These are phyloP conservation scores for Ennomos erosarius DNA, from an alignment of 2,888 invertebrate genomes.

Conservation along the genomic window DNA sequence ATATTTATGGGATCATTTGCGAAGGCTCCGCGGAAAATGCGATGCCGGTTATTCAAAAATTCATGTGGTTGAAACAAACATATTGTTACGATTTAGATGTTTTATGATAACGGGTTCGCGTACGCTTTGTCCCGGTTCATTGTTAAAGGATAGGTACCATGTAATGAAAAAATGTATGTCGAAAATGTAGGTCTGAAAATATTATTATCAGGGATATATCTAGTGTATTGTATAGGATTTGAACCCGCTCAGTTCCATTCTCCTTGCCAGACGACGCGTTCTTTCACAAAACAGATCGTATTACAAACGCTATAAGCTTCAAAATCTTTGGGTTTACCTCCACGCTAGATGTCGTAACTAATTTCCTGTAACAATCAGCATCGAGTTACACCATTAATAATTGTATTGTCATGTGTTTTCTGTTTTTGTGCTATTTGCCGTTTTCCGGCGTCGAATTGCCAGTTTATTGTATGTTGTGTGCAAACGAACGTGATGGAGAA, in stretches of 20 bases:
- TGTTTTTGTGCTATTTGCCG: background rate
- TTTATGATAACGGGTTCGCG: slow-evolving; percentile 17
- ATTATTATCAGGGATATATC: too few relatives aligned
- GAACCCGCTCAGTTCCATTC: too few relatives aligned
- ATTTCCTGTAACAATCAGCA: background rate
- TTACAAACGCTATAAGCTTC: too few relatives aligned
- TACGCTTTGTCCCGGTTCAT: background rate
- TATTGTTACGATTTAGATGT: slow-evolving; percentile 13
- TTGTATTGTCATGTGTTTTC: slow-evolving; percentile 12
- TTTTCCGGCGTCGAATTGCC: slow-evolving; percentile 8
- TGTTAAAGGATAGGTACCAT: too few relatives aligned
- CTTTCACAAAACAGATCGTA: too few relatives aligned
- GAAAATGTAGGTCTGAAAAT: too few relatives aligned
- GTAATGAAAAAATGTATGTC: too few relatives aligned
- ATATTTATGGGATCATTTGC: slow-evolving; percentile 32
- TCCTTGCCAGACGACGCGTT: too few relatives aligned
- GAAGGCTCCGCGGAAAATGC: slow-evolving; percentile 15
- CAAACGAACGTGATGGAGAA: slow-evolving; percentile 36
- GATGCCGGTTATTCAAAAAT: slow-evolving; percentile 20
- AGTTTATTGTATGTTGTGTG: slow-evolving; percentile 26
- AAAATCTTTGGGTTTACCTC: too few relatives aligned
- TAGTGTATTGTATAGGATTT: too few relatives aligned
- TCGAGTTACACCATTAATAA: slow-evolving; percentile 4
- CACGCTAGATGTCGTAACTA: background rate
- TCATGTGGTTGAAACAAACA: slow-evolving; percentile 21